Conservation (phyloP, 1,140 invertebrate genomes). For the Scaptomyza graminum region DNA sequence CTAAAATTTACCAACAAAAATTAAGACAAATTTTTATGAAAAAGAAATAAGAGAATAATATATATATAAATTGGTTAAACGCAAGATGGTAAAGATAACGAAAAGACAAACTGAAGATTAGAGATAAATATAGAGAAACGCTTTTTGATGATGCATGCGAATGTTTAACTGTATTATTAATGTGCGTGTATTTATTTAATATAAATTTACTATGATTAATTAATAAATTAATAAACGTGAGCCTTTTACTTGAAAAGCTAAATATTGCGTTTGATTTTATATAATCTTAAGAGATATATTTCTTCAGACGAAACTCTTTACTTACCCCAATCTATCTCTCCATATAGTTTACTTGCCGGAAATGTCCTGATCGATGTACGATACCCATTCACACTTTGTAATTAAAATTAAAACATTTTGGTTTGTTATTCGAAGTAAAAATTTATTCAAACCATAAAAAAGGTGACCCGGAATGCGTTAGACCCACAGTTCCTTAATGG, state of each 20-base stretch:
- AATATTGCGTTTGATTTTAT: background rate
- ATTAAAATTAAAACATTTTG: background rate
- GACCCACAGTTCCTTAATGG: too few species aligned
- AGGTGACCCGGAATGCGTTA: background rate
- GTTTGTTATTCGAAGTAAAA: background rate
- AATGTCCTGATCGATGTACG: too few species aligned
- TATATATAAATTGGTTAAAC: conserved; percentile 34
- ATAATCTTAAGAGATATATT: too few species aligned
- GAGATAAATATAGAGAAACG: conserved; percentile 38
- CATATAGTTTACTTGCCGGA: too few species aligned
- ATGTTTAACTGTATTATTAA: conserved; percentile 75
- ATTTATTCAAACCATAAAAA: background rate
- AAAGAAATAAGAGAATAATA: conserved; percentile 33
- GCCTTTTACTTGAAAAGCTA: conserved; percentile 77
- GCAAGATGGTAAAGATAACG: conserved; percentile 11
- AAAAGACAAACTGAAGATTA: background rate
- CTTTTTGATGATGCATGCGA: conserved; percentile 66
- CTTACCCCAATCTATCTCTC: too few species aligned
- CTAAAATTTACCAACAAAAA: conserved; percentile 31
- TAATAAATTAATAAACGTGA: conserved; percentile 73
- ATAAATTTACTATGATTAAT: conserved; percentile 71
- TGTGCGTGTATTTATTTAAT: conserved; percentile 76
- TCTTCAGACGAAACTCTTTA: too few species aligned
- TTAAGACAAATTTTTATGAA: conserved; percentile 26
- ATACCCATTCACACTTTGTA: too few species aligned